A percentile compares a stretch with the other conserved stretches of the same genome.
phyloP scores from a whole-genome alignment of 2,888 invertebrate species.

The Chalcis sispes region DNA sequence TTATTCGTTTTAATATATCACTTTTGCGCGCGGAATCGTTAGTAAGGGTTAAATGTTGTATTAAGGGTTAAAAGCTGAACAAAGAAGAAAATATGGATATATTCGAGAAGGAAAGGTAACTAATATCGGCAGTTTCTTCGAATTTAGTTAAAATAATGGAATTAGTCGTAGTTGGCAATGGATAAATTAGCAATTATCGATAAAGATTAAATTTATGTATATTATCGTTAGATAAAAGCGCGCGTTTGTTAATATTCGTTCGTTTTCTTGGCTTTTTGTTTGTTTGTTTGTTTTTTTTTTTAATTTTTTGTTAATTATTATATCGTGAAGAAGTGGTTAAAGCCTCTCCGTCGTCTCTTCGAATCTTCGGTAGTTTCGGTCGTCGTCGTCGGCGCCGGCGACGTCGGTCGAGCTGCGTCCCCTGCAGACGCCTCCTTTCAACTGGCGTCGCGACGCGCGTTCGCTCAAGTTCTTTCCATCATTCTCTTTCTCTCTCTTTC shows the following conservation, averaged over 20 bases:
- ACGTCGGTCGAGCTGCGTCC: conserved; percentile 68
- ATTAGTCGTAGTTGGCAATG: too few species aligned
- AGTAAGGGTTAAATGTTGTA: too few species aligned
- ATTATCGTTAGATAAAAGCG: background rate
- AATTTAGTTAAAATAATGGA: background rate
- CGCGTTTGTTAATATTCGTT: too few species aligned
- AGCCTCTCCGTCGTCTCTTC: conserved; percentile 57
- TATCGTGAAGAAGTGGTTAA: conserved; percentile 13
- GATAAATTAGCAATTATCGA: background rate
- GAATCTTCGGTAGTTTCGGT: conserved; percentile 29
- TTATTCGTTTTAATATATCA: background rate
- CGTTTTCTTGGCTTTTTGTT: background rate
- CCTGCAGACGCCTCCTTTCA: conserved; percentile 72
- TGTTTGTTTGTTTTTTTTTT: too few species aligned
- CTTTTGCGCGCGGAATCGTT: too few species aligned
- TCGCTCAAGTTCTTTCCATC: background rate
- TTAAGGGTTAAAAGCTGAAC: too few species aligned
- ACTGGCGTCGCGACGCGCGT: conserved; percentile 66
- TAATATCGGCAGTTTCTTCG: too few species aligned
- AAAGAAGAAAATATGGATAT: too few species aligned
- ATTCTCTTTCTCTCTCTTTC: background rate
- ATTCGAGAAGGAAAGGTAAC: too few species aligned
- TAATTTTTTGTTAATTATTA: too few species aligned
- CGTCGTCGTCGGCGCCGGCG: conserved; percentile 50
- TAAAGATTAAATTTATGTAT: background rate